These are phyloP conservation scores for Boloria euphrosyne DNA, from an alignment of 2,888 invertebrate species.

Conservation along the genomic window DNA sequence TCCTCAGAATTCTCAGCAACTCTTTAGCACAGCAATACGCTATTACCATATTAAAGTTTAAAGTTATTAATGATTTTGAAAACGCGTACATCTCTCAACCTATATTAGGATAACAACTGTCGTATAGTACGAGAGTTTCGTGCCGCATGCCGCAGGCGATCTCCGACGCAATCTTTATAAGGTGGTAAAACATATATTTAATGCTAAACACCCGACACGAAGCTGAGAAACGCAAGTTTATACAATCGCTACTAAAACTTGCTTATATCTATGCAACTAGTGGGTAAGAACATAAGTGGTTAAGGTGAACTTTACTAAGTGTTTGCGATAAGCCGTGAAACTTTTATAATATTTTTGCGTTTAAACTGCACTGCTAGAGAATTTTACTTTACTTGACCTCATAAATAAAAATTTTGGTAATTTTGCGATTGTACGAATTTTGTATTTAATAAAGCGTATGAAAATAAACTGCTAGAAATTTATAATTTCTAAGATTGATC, in stretches of 20 bases:
- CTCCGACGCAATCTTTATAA: conserved; percentile 78
- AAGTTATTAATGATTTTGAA: conserved; percentile 1
- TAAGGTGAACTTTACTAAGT: conserved; percentile 12
- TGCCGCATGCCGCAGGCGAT: conserved; percentile 71
- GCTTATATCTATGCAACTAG: conserved; percentile 22
- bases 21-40: neutral
- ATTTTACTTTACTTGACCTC: neutral
- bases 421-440: no score
- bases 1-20: neutral
- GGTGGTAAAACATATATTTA: conserved; percentile 83
- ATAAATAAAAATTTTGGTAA: neutral
- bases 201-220: conserved; percentile 75
- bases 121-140: conserved; percentile 70
- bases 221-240: conserved; percentile 56
- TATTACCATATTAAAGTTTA: conserved; percentile 1
- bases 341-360: conserved; percentile 17
- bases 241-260: conserved; percentile 40
- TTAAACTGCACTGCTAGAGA: neutral
- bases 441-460: no score
- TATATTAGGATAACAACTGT: conserved; percentile 57
- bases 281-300: conserved; percentile 8
- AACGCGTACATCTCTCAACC: conserved; percentile 45
- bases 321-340: conserved; percentile 14
- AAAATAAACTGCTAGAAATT: no score
- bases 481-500: no score